A percentile compares a stretch with the other conserved stretches of the same genome.
Evolutionary conservation across 2,888 invertebrate genomes (phyloP).

Genomic region (Xanthorhoe designata): DNA sequence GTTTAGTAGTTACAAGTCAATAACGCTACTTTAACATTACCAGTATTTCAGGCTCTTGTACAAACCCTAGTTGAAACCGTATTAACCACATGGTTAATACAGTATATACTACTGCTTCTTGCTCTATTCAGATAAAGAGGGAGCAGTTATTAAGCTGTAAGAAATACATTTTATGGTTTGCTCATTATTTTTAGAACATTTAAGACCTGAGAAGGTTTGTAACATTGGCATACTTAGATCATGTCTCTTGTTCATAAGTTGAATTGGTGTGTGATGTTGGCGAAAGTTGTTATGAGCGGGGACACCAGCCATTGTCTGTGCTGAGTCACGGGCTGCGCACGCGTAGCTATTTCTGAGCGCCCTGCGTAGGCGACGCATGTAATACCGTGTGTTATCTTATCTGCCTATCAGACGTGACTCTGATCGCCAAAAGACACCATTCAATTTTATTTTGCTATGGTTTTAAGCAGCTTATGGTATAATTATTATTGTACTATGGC

Average conservation of each 20-base stretch:
- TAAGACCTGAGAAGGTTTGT: not conserved
- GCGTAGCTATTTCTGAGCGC: conserved; percentile 74
- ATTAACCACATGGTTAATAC: too few relatives aligned
- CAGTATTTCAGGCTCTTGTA: too few relatives aligned
- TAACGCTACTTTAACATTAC: too few relatives aligned
- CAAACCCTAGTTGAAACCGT: too few relatives aligned
- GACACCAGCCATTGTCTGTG: conserved; percentile 75
- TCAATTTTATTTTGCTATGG: conserved; percentile 33
- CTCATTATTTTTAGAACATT: not conserved
- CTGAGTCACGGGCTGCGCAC: conserved; percentile 79
- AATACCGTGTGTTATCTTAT: conserved; percentile 44
- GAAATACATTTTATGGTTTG: too few relatives aligned
- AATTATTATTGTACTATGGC: too few relatives aligned
- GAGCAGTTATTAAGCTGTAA: too few relatives aligned
- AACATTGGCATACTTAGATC: not conserved
- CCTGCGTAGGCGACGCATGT: conserved; percentile 68
- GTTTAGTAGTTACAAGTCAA: too few relatives aligned
- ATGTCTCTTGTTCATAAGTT: conserved; percentile 34
- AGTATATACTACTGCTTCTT: too few relatives aligned
- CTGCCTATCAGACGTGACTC: conserved; percentile 59
- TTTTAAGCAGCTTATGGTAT: too few relatives aligned
- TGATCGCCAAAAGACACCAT: conserved; percentile 62
- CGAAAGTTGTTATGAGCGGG: conserved; percentile 71
- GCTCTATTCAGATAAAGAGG: too few relatives aligned
- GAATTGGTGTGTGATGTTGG: conserved; percentile 58